Base-by-base conservation (phyloP, 2,888 invertebrate genomes). In the Globia sparganii region DNA sequence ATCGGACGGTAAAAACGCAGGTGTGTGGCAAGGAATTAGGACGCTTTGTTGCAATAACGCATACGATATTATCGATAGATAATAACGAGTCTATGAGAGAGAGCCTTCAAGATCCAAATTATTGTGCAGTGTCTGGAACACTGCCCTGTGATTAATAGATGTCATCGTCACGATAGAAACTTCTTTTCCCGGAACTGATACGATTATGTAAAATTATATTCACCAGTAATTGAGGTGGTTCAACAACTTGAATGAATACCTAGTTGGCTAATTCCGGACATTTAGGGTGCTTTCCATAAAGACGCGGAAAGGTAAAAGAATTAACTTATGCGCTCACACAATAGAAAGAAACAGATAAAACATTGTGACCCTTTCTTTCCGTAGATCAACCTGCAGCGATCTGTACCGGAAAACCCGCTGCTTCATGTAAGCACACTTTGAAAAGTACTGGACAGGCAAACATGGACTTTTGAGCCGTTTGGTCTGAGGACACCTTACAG, bases 151-250 rank as follows among this genome's bases (percentile, higher is more conserved):
- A 72, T 72, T 40, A 67, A 53, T 31, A 31, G 34, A 59, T 21
- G 21, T 28, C 11, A 67, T 68, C 34, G 21, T 37, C 13, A 34
- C 62, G 34, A 37, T 34, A 59, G 15, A 28, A 75, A 65, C 58
- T 68, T 34, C 43, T 53, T 43, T 21, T 40, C 67, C 28, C 43
- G 40, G 68, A 37, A 67, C 61, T 62, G 28, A 67, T 37, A 37
- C 46, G 56, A 58, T 69, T 43, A n/a, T 34, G 31, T 66, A 61
- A 77, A 66, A 77, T 31, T 77, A 61, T 66, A 76, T 59, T 61
- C 66, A 59, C 34, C 18, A 75, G 53, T 64, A 34, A 75, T 46
- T 61, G 53, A 25, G 28, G 59, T 53, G 49, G 8, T 65, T 65
- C 37, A 40, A 9, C 25, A 31, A 75, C 75, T 59, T 40, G 15